Percentiles rank a stretch among this genome's conserved stretches.
phyloP scores from a whole-genome alignment of 2,888 invertebrate genomes.

The Perizoma flavofasciatum region DNA sequence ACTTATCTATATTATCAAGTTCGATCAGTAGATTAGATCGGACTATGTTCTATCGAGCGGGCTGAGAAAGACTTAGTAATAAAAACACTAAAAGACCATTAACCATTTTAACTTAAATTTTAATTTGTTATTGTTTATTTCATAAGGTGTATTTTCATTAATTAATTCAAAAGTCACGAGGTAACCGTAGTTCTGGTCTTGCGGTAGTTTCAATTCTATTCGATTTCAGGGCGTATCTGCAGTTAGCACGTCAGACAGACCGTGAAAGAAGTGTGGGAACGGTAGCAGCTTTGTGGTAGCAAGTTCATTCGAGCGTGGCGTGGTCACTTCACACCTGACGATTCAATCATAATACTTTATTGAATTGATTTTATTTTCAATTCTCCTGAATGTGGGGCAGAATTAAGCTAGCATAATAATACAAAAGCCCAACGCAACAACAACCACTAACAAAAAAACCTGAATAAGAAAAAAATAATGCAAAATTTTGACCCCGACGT shows the following conservation, averaged over 20 bases:
- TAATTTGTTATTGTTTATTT: no score
- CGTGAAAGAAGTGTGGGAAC: slow-evolving; percentile 26
- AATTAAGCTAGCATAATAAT: background rate
- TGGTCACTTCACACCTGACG: slow-evolving; percentile 16
- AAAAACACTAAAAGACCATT: no score
- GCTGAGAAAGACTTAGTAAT: no score
- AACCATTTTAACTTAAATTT: no score
- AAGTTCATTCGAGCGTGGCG: slow-evolving; percentile 6
- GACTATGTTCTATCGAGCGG: no score
- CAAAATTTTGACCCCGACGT: slow-evolving; percentile 92
- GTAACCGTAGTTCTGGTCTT: background rate
- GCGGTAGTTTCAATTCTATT: background rate
- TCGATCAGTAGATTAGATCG: no score
- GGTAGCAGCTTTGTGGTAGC: slow-evolving; percentile 10
- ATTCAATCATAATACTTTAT: slow-evolving; percentile 1
- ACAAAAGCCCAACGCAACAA: no score
- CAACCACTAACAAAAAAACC: no score
- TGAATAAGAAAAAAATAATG: slow-evolving; percentile 9
- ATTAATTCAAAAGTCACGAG: no score
- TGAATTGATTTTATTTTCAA: background rate
- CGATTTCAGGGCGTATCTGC: background rate
- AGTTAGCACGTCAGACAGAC: slow-evolving; percentile 6
- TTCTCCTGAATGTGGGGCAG: background rate
- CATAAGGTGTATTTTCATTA: no score
- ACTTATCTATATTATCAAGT: no score